A percentile compares a stretch with the other conserved stretches of the same genome.
phyloP scores from a whole-genome alignment of 23 tunicate species.

The Diplosoma virens region DNA sequence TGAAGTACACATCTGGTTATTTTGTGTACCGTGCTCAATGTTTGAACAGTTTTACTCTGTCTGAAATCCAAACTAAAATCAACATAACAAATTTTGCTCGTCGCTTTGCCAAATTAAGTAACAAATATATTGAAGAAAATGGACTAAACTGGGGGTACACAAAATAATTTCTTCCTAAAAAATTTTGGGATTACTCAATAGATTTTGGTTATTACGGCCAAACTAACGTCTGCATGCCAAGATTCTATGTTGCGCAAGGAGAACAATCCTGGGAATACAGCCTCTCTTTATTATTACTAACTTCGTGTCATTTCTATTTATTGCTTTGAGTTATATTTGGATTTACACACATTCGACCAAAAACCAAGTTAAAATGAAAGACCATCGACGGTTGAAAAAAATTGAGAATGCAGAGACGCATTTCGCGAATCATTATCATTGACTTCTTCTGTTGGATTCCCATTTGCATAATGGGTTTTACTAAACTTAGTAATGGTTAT shows the following conservation, averaged over 20 bases:
- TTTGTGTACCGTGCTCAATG: no score
- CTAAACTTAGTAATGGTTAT: conserved; percentile 1
- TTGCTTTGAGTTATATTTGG: conserved; percentile 18
- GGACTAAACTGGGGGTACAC: no score
- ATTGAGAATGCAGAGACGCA: conserved; percentile 31
- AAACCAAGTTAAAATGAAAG: not conserved
- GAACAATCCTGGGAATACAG: conserved; percentile 40
- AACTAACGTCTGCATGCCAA: conserved; percentile 52
- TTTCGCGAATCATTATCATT: conserved; percentile 27
- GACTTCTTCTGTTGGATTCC: conserved; percentile 65
- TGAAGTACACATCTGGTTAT: no score
- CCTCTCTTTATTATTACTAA: conserved; percentile 8
- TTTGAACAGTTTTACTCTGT: no score
- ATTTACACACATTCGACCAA: conserved; percentile 11
- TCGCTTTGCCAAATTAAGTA: no score
- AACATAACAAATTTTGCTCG: no score
- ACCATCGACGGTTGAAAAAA: not conserved
- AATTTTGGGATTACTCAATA: no score
- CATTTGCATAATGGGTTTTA: conserved; percentile 41
- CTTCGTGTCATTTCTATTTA: conserved; percentile 24
- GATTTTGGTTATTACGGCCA: conserved; percentile 58
- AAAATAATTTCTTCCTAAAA: no score
- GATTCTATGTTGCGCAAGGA: conserved; percentile 18
- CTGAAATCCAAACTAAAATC: no score
- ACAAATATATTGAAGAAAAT: no score